These are phyloP conservation scores for Cardinalis cardinalis DNA, from an alignment of 2,113 vertebrate species.

Conservation along the genomic window DNA sequence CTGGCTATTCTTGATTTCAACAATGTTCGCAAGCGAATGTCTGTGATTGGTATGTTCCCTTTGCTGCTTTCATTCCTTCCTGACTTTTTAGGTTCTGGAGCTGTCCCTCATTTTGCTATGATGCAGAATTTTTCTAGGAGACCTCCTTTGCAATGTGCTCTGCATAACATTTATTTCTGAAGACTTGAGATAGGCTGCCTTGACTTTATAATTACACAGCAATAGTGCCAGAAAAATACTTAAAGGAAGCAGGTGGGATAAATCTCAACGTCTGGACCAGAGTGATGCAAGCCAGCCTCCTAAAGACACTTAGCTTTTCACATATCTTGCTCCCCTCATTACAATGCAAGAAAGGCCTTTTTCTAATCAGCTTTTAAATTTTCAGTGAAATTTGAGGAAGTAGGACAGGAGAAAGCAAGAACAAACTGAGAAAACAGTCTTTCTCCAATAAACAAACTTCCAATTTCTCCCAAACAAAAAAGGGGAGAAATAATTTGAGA, in stretches of 20 bases:
- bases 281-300: background rate
- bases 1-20: conserved; percentile 92
- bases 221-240: background rate
- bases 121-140: background rate
- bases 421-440: background rate
- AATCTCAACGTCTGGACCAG: background rate
- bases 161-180: background rate
- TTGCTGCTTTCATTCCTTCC: background rate
- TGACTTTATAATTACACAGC: background rate
- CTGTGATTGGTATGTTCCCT: conserved; percentile 84
- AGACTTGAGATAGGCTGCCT: background rate
- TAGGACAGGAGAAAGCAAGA: background rate
- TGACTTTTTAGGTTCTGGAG: background rate
- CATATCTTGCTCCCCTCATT: background rate
- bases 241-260: background rate
- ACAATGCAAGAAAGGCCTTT: background rate
- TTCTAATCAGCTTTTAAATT: background rate
- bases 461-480: background rate
- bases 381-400: background rate
- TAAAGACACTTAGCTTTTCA: background rate
- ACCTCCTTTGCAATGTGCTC: background rate
- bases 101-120: background rate
- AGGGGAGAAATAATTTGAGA: background rate
- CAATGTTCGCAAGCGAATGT: conserved; percentile 94
- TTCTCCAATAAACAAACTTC: background rate